Base-by-base conservation (phyloP, 2,888 invertebrate species). In the Spilosoma lubricipeda region DNA sequence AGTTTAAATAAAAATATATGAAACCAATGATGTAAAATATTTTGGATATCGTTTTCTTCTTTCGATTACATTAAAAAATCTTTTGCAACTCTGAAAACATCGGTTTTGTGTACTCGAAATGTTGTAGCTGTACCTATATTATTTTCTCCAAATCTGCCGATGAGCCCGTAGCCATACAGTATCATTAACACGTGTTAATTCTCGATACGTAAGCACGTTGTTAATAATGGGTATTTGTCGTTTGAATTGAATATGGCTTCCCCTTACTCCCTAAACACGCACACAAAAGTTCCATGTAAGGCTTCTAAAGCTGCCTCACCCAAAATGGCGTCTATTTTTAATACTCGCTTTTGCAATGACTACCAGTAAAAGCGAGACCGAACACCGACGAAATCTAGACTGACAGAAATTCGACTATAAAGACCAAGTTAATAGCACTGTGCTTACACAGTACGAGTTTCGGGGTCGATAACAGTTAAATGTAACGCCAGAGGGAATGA, bases 271-370 rank as follows among this genome's bases (percentile, higher is more conserved):
- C 90, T 86, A 91, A 93, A 91, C 89, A 91, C 86, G 81, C 84
- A 79, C 87, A 90, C 90, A 86, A 92, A 93, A 91, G 82, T 88
- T 80, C 80, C 87, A 90, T 86, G 77, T 93, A 90, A 70, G 95
- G 94, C 91, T 95, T 95, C 94, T 84, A 85, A 90, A 89, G 89
- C 88, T 85, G 87, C 82, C 86, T 82, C 84, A 86, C 89, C 86
- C 91, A 94, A 94, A 92, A 95, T 95, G 94, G 94, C 94, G 87
- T 84, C 85, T 45, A 80, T 75, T 85, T 85, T 87, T 88, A 89
- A 88, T 87, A 88, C 88, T 74, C 79, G 72, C 76, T 77, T 39
- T 84, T 82, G 71, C 73, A 77, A 78, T 70, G 56, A 72, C 68
- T 75, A 80, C 70, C 70, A 77, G 30, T 70, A 42, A 59, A 68